phyloP scores from a whole-genome alignment of 2,797 vertebrate species.

The Phataginus tricuspis region DNA sequence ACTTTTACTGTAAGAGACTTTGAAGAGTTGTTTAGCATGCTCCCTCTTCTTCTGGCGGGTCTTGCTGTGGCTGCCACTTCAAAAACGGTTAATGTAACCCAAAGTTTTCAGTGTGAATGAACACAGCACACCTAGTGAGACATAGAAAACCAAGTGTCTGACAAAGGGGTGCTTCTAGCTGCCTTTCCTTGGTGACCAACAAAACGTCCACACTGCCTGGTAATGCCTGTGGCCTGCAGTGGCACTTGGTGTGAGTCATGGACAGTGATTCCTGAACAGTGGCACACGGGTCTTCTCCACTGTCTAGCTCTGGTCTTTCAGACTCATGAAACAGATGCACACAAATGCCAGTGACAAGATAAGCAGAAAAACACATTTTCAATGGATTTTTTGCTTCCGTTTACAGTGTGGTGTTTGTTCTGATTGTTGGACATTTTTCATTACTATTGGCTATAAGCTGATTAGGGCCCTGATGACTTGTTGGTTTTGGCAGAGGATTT shows the following conservation, averaged over 20 bases:
- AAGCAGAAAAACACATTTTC: background rate
- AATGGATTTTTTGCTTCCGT: background rate
- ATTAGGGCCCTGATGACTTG: background rate
- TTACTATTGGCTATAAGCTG: background rate
- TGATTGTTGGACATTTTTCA: background rate
- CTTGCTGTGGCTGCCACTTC: background rate
- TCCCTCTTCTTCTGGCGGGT: background rate
- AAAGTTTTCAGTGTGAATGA: background rate
- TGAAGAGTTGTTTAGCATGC: fast-evolving
- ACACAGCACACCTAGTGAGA: background rate
- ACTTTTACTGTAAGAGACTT: fast-evolving
- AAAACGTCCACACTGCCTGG: background rate
- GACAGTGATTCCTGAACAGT: background rate
- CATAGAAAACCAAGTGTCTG: background rate
- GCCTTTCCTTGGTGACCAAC: background rate
- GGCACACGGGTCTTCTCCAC: background rate
- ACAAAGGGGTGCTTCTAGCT: background rate
- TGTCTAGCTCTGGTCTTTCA: background rate
- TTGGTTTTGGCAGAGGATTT: background rate
- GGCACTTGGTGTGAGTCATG: background rate
- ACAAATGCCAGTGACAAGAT: background rate
- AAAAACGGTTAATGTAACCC: fast-evolving
- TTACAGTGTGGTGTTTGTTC: background rate
- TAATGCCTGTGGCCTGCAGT: background rate
- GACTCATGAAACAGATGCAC: background rate